A percentile compares a stretch with the other conserved stretches of the same genome.
Evolutionary conservation across 2,797 vertebrate genomes (phyloP).

Genomic region (Semotilus atromaculatus): DNA sequence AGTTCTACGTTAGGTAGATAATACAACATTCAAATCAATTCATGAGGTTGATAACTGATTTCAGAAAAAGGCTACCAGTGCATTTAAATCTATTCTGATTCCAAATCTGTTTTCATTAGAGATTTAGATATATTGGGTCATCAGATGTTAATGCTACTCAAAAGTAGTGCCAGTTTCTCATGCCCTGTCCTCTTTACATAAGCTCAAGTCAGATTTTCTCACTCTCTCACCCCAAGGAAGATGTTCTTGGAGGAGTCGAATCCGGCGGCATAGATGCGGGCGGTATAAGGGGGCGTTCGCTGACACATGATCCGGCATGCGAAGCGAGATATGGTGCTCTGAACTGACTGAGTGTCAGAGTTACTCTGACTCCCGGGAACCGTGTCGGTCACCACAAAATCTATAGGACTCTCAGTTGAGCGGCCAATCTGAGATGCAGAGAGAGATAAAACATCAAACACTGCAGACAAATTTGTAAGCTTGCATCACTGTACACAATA

Average conservation of each 20-base stretch:
- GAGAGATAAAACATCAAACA: background rate
- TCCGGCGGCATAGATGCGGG: slow-evolving; percentile 96
- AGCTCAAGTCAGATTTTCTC: background rate
- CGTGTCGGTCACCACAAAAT: slow-evolving; percentile 99
- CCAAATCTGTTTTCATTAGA: background rate
- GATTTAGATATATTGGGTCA: background rate
- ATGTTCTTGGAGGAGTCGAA: slow-evolving; percentile 99
- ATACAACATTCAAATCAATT: background rate
- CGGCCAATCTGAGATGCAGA: slow-evolving; percentile 88
- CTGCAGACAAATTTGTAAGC: background rate
- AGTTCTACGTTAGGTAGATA: background rate
- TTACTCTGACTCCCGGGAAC: slow-evolving; percentile 95
- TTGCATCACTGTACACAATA: background rate
- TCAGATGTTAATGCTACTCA: background rate
- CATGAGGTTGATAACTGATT: background rate
- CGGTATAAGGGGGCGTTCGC: slow-evolving; percentile 92
- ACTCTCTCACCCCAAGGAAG: slow-evolving; percentile 91
- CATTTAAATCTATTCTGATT: background rate
- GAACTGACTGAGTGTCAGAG: slow-evolving; percentile 93
- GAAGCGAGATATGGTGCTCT: slow-evolving; percentile 98
- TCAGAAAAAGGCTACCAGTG: background rate
- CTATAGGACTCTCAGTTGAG: slow-evolving; percentile 96
- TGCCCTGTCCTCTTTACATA: background rate
- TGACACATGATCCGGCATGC: slow-evolving; percentile 98
- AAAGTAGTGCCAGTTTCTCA: background rate